Conservation (phyloP, 2,113 vertebrate species). For the Syngnathus typhle region DNA sequence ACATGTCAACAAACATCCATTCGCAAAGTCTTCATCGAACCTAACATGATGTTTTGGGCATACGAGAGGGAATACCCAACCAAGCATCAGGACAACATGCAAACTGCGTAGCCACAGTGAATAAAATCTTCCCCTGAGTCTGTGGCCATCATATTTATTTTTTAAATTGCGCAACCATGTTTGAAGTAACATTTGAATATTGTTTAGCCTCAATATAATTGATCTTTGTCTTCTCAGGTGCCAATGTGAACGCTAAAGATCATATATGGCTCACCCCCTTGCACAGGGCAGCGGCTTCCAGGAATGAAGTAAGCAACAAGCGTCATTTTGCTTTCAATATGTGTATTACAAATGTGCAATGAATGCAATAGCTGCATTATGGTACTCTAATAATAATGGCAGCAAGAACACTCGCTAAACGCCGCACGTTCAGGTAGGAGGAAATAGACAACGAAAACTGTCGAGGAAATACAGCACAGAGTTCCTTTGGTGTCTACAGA, state of each 20-base stretch:
- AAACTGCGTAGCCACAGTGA: too few relatives aligned
- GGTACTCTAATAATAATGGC: not conserved
- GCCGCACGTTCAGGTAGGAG: not conserved
- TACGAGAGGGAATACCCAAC: too few relatives aligned
- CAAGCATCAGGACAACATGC: too few relatives aligned
- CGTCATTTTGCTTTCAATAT: not conserved
- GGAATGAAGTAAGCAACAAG: slow-evolving; percentile 79
- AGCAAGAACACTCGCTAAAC: not conserved
- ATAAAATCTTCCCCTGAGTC: too few relatives aligned
- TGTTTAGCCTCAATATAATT: not conserved
- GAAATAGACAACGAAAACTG: not conserved
- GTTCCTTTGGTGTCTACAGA: slow-evolving; percentile 59
- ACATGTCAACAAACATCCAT: too few relatives aligned
- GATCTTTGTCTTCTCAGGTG: slow-evolving; percentile 69
- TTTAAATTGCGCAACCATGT: too few relatives aligned
- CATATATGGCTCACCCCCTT: slow-evolving; percentile 90
- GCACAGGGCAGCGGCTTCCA: slow-evolving; percentile 89
- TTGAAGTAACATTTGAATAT: too few relatives aligned
- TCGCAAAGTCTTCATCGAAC: too few relatives aligned
- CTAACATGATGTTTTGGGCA: too few relatives aligned
- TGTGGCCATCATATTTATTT: too few relatives aligned
- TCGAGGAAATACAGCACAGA: not conserved
- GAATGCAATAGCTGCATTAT: not conserved
- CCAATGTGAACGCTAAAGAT: slow-evolving; percentile 94
- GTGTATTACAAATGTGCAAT: not conserved